Percentiles rank a stretch among this genome's conserved stretches.
Conservation (phyloP, 2,888 invertebrate species). For the Eremobia ochroleuca region DNA sequence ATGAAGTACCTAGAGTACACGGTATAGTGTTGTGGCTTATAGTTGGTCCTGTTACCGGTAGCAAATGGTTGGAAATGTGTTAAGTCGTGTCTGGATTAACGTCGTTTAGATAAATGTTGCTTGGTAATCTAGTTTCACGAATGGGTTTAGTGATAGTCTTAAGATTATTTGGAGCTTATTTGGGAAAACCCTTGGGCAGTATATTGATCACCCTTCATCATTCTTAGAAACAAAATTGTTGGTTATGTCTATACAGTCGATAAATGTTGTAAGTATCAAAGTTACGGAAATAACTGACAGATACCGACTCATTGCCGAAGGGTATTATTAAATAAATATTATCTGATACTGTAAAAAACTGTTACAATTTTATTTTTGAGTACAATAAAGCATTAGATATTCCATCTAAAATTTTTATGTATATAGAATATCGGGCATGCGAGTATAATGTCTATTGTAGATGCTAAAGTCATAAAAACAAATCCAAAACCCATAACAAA, state of each 20-base stretch:
- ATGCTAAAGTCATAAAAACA: neutral
- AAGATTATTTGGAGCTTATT: neutral
- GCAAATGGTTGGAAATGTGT: conserved; percentile 46
- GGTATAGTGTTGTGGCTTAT: conserved; percentile 32
- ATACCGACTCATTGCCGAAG: neutral
- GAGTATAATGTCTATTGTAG: neutral
- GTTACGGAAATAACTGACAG: neutral
- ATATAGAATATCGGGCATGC: neutral
- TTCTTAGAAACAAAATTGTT: neutral
- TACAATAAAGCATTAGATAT: neutral
- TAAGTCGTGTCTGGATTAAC: conserved; percentile 40
- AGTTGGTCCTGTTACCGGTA: conserved; percentile 45
- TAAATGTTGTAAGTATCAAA: neutral
- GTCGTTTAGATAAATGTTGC: conserved; percentile 26
- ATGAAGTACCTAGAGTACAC: neutral
- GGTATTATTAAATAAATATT: neutral
- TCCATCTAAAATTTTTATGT: neutral
- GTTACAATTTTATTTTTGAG: neutral
- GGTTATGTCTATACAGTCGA: neutral
- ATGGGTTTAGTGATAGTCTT: neutral
- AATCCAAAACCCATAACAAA: neutral
- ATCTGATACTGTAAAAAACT: neutral
- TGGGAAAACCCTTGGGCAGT: neutral
- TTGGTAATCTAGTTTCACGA: conserved; percentile 15
- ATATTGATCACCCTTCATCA: neutral